Percentiles rank a stretch among this genome's conserved stretches.
Evolutionary conservation across 2,113 vertebrate genomes (phyloP).

Genomic region (Rhynchomys soricoides): DNA sequence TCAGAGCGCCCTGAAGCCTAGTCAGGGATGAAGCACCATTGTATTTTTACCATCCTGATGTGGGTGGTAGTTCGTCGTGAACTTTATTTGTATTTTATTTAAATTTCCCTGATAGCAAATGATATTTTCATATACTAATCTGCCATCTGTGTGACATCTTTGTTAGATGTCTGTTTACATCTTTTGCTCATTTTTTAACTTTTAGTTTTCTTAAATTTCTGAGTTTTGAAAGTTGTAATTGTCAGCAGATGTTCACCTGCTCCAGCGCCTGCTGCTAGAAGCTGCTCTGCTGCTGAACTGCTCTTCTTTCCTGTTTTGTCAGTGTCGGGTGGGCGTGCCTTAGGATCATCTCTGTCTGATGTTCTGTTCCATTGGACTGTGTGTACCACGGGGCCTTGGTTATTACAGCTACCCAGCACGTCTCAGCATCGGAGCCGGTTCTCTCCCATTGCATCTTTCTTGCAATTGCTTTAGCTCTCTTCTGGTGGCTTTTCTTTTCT

Average conservation of each 20-base stretch:
- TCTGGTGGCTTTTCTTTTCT: background rate
- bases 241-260: background rate
- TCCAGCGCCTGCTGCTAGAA: background rate
- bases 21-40: fast-evolving
- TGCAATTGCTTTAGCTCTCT: background rate
- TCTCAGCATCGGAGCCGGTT: background rate
- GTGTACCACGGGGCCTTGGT: background rate
- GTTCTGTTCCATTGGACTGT: background rate
- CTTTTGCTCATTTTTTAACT: background rate
- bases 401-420: no score
- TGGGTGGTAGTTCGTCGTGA: fast-evolving
- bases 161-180: background rate
- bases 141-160: background rate
- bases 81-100: background rate
- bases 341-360: background rate
- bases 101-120: background rate
- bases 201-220: background rate
- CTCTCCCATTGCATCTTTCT: background rate
- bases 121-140: background rate
- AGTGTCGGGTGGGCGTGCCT: fast-evolving
- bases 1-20: fast-evolving
- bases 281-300: background rate
- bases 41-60: fast-evolving
- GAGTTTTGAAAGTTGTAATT: background rate
- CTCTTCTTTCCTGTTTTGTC: no score